Evolutionary conservation across 1,140 invertebrate species (phyloP), one percentile per base, ranked within the genome.

Genomic region (Meloidogyne exigua): DNA sequence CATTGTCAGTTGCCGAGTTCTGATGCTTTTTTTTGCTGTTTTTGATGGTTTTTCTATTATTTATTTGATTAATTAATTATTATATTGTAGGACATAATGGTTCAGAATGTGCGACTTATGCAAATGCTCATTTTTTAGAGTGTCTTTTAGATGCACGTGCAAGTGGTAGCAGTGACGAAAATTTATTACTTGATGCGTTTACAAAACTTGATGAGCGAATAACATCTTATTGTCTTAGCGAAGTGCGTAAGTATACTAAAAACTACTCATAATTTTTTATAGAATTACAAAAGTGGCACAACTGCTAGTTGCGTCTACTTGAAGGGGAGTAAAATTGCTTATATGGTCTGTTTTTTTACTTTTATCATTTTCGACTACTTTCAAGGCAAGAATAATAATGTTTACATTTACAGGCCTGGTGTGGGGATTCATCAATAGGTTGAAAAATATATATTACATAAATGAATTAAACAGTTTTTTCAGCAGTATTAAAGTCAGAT

Each of bases 271-370:
- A 12, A 13, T 73, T 36, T 39, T 15, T 13, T 10, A 26, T 39
- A 76, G 75, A 76, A 71, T 39, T 69, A 69, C n/a, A 76, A 76
- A 72, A 69, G 65, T n/a, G 75, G 75, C 13, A 70, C 67, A 13
- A 76, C 75, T 4, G 75, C 62, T n/a, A 75, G 75, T 26, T 76
- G 75, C 18, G 68, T 73, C 26, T 76, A 76, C 39, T 11, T 76
- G 26, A 57, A 68, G 25, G 32, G 64, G 25, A n/a, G 66, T 1
- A 28, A 23, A 15, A 28, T 72, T 10, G 75, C 75, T 10, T 76
- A 75, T 73, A 15, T 71, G 66, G 67, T n/a, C 12, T 28, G 68
- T 28, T 70, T n/a, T 21, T 10, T 2, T 7, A 32, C 21, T 70
- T 42, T 42, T 70, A 23, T 7, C 5, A n/a, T 39, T n/a, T n/a